phyloP scores from a whole-genome alignment of 2,797 vertebrate genomes.

The Trematomus bernacchii region DNA sequence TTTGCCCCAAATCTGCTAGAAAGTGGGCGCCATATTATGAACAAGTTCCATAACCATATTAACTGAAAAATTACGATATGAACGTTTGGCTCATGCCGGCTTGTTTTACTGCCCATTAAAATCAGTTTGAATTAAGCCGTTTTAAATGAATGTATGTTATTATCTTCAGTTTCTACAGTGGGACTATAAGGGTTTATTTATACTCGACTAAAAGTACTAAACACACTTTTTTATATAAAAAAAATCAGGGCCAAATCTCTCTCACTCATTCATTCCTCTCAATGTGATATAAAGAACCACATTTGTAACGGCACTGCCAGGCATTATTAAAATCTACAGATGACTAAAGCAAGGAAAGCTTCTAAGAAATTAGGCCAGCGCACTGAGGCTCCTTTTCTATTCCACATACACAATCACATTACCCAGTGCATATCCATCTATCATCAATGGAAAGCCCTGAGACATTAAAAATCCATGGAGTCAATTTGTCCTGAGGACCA shows the following conservation, averaged over 20 bases:
- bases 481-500: slow-evolving; percentile 73
- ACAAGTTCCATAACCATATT: neutral
- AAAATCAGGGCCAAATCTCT: no score
- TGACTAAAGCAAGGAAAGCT: slow-evolving; percentile 54
- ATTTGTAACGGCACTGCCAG: slow-evolving; percentile 43
- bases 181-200: no score
- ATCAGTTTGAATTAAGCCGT: no score
- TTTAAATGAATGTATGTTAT: no score
- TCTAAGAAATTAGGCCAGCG: slow-evolving; percentile 65
- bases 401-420: slow-evolving; percentile 62
- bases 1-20: neutral
- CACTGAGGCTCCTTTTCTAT: slow-evolving; percentile 44
- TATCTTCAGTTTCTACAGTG: neutral
- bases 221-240: no score
- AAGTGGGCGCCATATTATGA: neutral
- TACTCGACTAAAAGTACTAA: no score
- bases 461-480: slow-evolving; percentile 81
- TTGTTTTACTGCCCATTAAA: neutral
- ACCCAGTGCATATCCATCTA: slow-evolving; percentile 65
- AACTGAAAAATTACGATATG: neutral
- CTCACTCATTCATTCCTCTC: slow-evolving; percentile 6
- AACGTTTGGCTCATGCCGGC: neutral
- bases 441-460: slow-evolving; percentile 68
- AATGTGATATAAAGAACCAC: slow-evolving; percentile 35
- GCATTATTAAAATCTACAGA: slow-evolving; percentile 59